Base-by-base conservation (phyloP, 2,113 vertebrate genomes). In the Microcebus tavaratra region DNA sequence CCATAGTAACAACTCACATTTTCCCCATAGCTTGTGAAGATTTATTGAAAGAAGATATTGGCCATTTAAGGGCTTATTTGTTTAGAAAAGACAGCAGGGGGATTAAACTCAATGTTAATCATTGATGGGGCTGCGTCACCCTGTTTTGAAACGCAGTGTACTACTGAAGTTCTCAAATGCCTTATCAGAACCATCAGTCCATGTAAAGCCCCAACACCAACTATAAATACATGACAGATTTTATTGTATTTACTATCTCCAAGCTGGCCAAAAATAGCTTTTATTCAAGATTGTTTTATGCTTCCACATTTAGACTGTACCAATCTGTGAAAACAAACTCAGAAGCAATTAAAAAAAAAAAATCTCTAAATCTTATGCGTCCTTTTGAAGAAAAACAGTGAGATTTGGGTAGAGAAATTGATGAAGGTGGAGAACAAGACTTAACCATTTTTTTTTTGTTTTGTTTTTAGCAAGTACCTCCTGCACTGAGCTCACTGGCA, bases 61-160 rank as follows among this genome's bases (percentile, higher is more conserved):
- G 15, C 94, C 89, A 91, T 94, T 81, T 96, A 93, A 91, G 83
- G 93, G 34, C 27, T 93, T 96, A 80, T 86, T 95, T 91, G 3
- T 88, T 63, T 85, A 86, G 67, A 94, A 85, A 91, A 93, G 55
- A 68, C 0, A 0, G 11, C 5, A 75, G 57, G 4, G 23, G 36
- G 42, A 67, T 87, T 17, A 95, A 57, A 59, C 2, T 89, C 59
- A 88, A 8, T 31, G 27, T 67, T 87, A 67, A 53, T 91, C 86
- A 70, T 20, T 63, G 17, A 39, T 55, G 29, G 23, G 42, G 14
- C 14, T 3, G 39, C 1, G 3, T 48, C 65, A 18, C 36, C 57
- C 21, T 87, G 6, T 93, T 93, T 92, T 96, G 50, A 87, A 94
- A 80, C 67, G 39, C n/a, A 94, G 13, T 42, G 20, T 36, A 45